Base-by-base conservation (phyloP, 2,888 invertebrate species). In the Pheosia tremula region DNA sequence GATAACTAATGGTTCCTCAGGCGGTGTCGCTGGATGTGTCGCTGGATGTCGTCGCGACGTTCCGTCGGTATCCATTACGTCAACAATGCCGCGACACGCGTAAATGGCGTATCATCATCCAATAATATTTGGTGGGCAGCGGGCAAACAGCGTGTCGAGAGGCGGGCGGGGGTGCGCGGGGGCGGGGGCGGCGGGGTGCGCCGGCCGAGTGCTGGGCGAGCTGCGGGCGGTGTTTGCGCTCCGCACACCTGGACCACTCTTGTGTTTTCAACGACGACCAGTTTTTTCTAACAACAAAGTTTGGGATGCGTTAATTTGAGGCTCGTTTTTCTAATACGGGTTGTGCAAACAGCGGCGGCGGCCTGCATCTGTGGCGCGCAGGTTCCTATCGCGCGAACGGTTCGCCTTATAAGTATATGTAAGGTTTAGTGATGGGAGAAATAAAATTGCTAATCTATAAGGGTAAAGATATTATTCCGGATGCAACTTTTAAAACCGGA, bases 21-120 rank as follows among this genome's bases (percentile, higher is more conserved):
- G 4, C 47, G 47, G 9, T 11, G 47, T 47, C 47, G 50, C 13
- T 6, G 5, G 50, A 4, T 47, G 9, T 11, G 47, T 47, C 47
- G 50, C 13, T 6, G 5, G 50, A 4, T 47, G 43, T 39, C 45
- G 41, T 55, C 43, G 38, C 36, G 38, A 57, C 57, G 49, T 45
- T 57, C 53, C 65, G 67, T 43, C 68, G 72, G 78, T 74, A 67
- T 78, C 74, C 64, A 73, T 79, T 75, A 69, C 77, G 70, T 71
- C 70, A 69, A 78, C 79, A 81, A 77, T 72, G 64, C 67, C 63
- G 77, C 65, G 78, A 83, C 81, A 81, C 80, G 80, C 81, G 78
- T 82, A 84, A 74, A 87, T 86, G 83, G 86, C 85, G 79, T 85
- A 88, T 88, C 87, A 87, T 86, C 85, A 80, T 88, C 77, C 87